phyloP scores from a whole-genome alignment of 2,797 vertebrate species.

The Rallus crepitans region DNA sequence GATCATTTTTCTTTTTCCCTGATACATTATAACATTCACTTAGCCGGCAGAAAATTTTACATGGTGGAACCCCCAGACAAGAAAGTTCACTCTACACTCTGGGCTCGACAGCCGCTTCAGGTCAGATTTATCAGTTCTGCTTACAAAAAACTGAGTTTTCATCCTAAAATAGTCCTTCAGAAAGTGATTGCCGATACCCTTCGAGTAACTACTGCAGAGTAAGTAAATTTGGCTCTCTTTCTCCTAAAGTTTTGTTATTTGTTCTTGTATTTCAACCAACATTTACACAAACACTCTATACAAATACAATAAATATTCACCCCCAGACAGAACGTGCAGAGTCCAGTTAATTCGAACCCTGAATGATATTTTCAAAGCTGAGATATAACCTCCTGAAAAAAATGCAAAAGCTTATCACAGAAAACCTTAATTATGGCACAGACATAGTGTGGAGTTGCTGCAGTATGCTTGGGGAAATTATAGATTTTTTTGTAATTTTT shows the following conservation, averaged over 20 bases:
- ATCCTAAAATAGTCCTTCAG: background rate
- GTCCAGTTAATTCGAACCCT: background rate
- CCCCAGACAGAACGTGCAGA: background rate
- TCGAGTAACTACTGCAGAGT: background rate
- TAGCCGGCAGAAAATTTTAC: background rate
- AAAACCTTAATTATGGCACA: conserved; percentile 58
- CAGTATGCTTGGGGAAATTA: conserved; percentile 21
- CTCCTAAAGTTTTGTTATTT: background rate
- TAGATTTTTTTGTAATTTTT: conserved; percentile 40
- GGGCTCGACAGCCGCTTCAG: background rate
- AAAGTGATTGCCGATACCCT: background rate
- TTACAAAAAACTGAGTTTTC: background rate
- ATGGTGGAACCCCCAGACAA: background rate
- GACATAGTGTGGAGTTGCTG: background rate
- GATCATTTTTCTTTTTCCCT: conserved; percentile 55
- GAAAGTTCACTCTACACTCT: background rate
- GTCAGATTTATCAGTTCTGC: background rate
- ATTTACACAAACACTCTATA: background rate
- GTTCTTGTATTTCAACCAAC: background rate
- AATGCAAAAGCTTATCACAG: conserved; percentile 29
- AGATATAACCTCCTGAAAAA: background rate
- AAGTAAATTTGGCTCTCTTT: background rate
- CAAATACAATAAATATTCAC: background rate
- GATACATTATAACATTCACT: conserved; percentile 24
- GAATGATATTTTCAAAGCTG: conserved; percentile 1